phyloP scores from a whole-genome alignment of 2,888 invertebrate species.

The Girardia tigrina region DNA sequence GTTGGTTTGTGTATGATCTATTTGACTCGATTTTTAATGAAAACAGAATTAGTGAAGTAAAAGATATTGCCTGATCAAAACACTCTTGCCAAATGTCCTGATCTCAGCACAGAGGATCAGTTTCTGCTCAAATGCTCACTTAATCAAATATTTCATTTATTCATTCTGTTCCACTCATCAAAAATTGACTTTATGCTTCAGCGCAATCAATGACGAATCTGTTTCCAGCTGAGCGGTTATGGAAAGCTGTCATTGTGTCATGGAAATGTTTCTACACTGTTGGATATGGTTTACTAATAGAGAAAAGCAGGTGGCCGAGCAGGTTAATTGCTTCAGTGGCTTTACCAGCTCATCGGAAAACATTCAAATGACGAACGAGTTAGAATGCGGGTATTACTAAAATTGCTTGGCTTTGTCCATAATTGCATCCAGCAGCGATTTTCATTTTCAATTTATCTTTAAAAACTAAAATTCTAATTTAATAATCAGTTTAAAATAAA shows the following conservation, averaged over 20 bases:
- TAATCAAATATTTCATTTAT: background rate
- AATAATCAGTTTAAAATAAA: background rate
- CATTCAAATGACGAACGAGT: background rate
- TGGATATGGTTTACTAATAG: background rate
- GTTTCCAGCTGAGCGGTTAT: slow-evolving; percentile 17
- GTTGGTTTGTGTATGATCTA: background rate
- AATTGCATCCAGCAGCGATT: background rate
- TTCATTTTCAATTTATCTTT: background rate
- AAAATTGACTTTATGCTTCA: slow-evolving; percentile 17
- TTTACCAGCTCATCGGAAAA: slow-evolving; percentile 23
- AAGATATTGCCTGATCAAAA: background rate
- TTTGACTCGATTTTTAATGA: background rate
- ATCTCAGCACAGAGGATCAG: slow-evolving; percentile 12
- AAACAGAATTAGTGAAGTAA: background rate
- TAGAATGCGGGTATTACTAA: background rate
- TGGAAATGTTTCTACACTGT: background rate
- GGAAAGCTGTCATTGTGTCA: slow-evolving; percentile 23
- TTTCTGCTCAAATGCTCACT: slow-evolving; percentile 14
- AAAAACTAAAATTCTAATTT: background rate
- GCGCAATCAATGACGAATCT: slow-evolving; percentile 23
- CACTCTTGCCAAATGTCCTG: slow-evolving; percentile 17
- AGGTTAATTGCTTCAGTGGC: slow-evolving; percentile 10
- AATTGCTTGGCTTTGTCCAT: background rate
- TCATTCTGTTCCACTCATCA: background rate
- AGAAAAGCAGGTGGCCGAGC: slow-evolving; percentile 15